Conservation (phyloP, 92 coral and sea anemone species). For the Palythoa heliodiscus region DNA sequence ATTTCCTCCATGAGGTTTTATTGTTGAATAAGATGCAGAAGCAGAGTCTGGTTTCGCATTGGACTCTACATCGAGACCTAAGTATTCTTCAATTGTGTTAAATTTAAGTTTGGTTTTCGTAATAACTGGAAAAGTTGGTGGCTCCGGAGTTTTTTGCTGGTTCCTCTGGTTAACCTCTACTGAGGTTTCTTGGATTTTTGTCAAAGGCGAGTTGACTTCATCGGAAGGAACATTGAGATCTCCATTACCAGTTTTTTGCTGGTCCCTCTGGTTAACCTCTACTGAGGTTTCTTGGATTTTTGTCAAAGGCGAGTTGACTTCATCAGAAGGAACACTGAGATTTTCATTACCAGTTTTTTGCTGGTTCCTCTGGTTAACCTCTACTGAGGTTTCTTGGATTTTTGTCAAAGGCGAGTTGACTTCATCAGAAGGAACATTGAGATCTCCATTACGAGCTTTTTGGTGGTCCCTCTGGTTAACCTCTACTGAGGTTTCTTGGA, state of each 20-base stretch:
- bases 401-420: background rate
- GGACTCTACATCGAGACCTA: slow-evolving; percentile 6
- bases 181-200: background rate
- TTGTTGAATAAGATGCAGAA: background rate
- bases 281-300: background rate
- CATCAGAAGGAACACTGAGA: background rate
- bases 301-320: background rate
- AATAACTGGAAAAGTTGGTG: background rate
- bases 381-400: background rate
- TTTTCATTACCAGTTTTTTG: background rate
- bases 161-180: background rate
- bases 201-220: background rate
- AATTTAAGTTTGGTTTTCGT: slow-evolving; percentile 13
- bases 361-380: background rate
- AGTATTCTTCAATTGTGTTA: slow-evolving; percentile 42
- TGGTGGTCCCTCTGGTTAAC: background rate
- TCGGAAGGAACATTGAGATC: background rate
- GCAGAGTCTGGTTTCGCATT: background rate
- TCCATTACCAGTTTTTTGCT: background rate
- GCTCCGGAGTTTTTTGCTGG: background rate
- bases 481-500: background rate
- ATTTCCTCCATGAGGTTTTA: background rate
- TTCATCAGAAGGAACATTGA: background rate
- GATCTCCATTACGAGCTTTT: background rate
- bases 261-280: background rate